Evolutionary conservation across 1,140 invertebrate genomes (phyloP), one percentile per base, ranked within the genome.

Genomic region (Drosophila pseudoananassae): DNA sequence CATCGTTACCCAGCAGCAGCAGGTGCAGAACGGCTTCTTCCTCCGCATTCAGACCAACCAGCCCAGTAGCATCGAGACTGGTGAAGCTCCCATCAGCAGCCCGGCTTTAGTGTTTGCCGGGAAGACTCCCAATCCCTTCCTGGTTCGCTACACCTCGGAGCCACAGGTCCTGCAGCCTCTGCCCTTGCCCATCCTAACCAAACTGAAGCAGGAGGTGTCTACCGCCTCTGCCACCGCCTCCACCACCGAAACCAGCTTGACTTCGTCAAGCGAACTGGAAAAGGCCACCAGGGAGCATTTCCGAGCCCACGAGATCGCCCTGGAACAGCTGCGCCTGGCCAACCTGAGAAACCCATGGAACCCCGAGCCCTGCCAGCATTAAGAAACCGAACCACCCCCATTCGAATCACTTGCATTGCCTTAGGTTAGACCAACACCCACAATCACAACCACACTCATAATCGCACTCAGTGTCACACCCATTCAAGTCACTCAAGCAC

Each of bases 301-400:
- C 23, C 81, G 65, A 1, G 90, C 90, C 5, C 90, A 91, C 20
- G 90, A 91, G 53, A 63, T 90, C 4, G 90, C 90, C 0, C 59
- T 83, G 57, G 90, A 91, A 56, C 90, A 90, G 53, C 71, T 91
- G 52, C 90, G 90, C 25, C 68, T 88, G 77, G 85, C 90, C 45
- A 91, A 88, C 65, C 57, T 72, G n/a, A 76, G 70, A 59, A 72
- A 77, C 53, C 63, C 79, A 25, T 66, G 54, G 36, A 57, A 61
- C 15, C 53, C 55, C 36, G 47, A 61, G 10, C 33, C 33, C 5
- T 77, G 65, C 50, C 57, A 60, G 31, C 56, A 58, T 74, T 83
- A 63, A 40, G 38, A 8, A 55, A 33, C 40, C 57, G 12, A 10
- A 36, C 0, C 15, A 64, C 12, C n/a, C 25, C 14, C 29, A 56